These are phyloP conservation scores for Apodemus sylvaticus DNA, from an alignment of 2,113 vertebrate species.

Conservation along the genomic window DNA sequence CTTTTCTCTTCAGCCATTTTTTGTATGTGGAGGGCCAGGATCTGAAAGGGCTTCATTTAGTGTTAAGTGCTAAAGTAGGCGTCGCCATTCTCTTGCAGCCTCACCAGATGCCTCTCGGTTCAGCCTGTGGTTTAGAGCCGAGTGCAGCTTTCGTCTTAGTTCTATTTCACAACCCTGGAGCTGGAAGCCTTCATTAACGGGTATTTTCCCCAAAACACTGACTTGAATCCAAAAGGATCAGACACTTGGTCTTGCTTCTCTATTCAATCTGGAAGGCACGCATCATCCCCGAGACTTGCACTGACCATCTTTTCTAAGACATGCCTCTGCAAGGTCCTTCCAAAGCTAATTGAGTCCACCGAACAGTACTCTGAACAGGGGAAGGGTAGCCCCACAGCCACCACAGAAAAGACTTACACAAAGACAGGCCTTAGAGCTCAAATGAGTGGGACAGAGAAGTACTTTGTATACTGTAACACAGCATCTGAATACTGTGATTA, in stretches of 20 bases:
- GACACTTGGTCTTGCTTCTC: conserved; percentile 4
- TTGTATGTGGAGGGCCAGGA: neutral
- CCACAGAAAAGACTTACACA: neutral
- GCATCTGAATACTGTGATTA: neutral
- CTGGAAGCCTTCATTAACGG: conserved; percentile 54
- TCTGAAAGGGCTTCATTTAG: neutral
- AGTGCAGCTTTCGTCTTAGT: conserved; percentile 53
- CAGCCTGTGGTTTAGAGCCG: conserved; percentile 1
- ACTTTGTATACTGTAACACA: conserved; percentile 25
- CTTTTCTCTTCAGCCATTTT: neutral
- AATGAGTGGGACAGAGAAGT: conserved; percentile 11
- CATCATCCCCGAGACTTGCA: neutral
- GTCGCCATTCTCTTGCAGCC: neutral
- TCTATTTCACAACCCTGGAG: conserved; percentile 52
- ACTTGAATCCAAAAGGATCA: conserved; percentile 47
- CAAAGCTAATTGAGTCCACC: neutral
- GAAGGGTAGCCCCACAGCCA: neutral
- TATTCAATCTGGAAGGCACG: neutral
- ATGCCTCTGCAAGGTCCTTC: neutral
- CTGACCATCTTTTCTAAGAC: neutral
- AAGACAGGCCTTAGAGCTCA: conserved; percentile 50
- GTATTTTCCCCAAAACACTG: conserved; percentile 62
- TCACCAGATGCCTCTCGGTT: neutral
- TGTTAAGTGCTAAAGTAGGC: neutral
- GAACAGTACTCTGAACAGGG: neutral